Base-by-base conservation (phyloP, 1,140 invertebrate species). In the Platorchestia sp. region DNA sequence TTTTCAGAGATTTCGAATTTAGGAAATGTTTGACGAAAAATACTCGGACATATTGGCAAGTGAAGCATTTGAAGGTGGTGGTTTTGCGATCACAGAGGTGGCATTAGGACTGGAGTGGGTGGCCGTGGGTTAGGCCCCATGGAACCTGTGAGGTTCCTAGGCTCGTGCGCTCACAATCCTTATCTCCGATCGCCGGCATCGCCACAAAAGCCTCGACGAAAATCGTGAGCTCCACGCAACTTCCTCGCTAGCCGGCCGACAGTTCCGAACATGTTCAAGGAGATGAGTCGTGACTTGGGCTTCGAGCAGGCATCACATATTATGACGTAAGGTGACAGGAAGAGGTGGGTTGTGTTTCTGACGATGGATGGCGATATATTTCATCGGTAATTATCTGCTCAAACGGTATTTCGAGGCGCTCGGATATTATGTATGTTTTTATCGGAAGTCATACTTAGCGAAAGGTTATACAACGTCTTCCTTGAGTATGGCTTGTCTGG, bases 351-450 rank as follows among this genome's bases (percentile, higher is more conserved):
- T 93, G 91, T 93, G 91, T 93, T 93, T 93, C 91, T 44, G 91
- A 47, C 91, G 91, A 93, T 93, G 91, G 91, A 93, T 93, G 91
- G 91, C 91, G 91, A 93, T 93, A 93, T 93, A 93, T 93, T 93
- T 93, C 91, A 93, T 93, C 45, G 91, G 91, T 93, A 93, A 93
- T 93, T 93, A 93, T 93, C 91, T 44, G 43, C 91, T 93, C 45
- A 93, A 45, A 44, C 41, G 87, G 16, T 89, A 89, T 75, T 75
- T 75, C 14, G 59, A 75, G 59, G 59, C 59, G 59, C 59, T 10
- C 14, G 59, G 36, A 75, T 75, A 75, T 75, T 75, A 75, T 36
- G 59, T 75, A 75, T 75, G 59, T 75, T 75, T 75, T 75, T 75
- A 75, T 75, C 59, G 59, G 59, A 10, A 75, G 59, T 10, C 59